phyloP scores from a whole-genome alignment of 2,113 vertebrate species.

The Ploceus nigricollis region DNA sequence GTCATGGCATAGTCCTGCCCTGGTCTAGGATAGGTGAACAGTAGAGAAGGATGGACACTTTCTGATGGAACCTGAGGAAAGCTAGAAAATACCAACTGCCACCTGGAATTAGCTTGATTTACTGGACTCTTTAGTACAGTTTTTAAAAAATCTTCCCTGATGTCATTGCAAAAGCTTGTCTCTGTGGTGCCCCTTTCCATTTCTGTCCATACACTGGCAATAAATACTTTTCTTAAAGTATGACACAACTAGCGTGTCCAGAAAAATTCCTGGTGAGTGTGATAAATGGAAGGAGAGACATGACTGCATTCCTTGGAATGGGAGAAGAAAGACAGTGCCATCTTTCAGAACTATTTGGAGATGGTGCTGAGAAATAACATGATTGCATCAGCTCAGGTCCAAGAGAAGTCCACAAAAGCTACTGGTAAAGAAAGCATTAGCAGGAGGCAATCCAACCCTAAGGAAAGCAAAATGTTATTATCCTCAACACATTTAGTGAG shows the following conservation, averaged over 20 bases:
- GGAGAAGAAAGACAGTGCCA: not conserved
- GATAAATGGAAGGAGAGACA: not conserved
- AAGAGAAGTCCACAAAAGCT: not conserved
- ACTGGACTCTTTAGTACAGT: not conserved
- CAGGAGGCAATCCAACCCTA: not conserved
- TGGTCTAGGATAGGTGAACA: not conserved
- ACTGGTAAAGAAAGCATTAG: not conserved
- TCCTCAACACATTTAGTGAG: not conserved
- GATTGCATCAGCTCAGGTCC: not conserved
- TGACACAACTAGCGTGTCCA: rapidly evolving
- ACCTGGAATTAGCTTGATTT: not conserved
- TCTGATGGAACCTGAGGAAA: not conserved
- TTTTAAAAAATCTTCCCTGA: not conserved
- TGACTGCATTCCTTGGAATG: not conserved
- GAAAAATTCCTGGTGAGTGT: not conserved
- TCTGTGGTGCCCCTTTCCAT: not conserved
- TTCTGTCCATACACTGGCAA: not conserved
- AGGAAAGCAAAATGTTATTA: not conserved
- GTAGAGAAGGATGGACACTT: not conserved
- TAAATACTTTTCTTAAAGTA: not conserved
- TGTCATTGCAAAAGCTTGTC: not conserved
- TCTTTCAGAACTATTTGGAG: not conserved
- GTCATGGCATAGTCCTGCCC: not conserved
- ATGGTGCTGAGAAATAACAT: not conserved
- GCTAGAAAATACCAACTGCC: not conserved